A percentile compares a stretch with the other conserved stretches of the same genome.
These are phyloP conservation scores for Hepsetus odoe DNA, from an alignment of 2,113 vertebrate genomes.

Conservation along the genomic window DNA sequence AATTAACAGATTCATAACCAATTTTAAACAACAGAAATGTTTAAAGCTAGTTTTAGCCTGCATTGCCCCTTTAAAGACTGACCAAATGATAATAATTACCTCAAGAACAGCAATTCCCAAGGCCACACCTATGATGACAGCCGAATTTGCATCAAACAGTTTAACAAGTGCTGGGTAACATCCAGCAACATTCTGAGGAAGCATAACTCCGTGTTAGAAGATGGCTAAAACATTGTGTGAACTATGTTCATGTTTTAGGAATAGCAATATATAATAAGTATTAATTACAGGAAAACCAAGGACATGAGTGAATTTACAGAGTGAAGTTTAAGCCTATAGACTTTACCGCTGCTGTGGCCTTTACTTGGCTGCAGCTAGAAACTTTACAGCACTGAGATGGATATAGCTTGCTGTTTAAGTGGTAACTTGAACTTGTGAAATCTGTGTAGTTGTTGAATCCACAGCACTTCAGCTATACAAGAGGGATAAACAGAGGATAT, in stretches of 20 bases:
- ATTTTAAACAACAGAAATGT: too few species aligned
- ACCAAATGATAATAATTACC: constrained; percentile 63
- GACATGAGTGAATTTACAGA: not conserved
- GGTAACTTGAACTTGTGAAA: constrained; percentile 70
- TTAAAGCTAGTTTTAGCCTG: too few species aligned
- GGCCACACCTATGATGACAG: constrained; percentile 71
- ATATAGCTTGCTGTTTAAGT: not conserved
- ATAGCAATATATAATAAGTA: not conserved
- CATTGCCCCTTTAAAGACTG: not conserved
- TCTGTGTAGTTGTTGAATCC: constrained; percentile 77
- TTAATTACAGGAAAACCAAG: not conserved
- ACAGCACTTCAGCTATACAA: constrained; percentile 74
- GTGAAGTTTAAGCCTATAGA: not conserved
- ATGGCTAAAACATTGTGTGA: not conserved
- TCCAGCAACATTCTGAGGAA: constrained; percentile 61
- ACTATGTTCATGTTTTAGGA: not conserved
- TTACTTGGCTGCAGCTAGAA: fast-evolving
- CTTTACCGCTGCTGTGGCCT: constrained; percentile 10
- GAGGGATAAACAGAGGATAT: constrained; percentile 29
- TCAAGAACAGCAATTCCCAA: constrained; percentile 77
- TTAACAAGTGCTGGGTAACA: constrained; percentile 68
- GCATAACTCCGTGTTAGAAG: not conserved
- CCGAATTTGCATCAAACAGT: constrained; percentile 67
- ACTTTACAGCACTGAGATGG: constrained; percentile 69
- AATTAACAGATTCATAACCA: too few species aligned